A percentile compares a stretch with the other conserved stretches of the same genome.
phyloP scores from a whole-genome alignment of 2,797 vertebrate species.

The Alosa sapidissima region DNA sequence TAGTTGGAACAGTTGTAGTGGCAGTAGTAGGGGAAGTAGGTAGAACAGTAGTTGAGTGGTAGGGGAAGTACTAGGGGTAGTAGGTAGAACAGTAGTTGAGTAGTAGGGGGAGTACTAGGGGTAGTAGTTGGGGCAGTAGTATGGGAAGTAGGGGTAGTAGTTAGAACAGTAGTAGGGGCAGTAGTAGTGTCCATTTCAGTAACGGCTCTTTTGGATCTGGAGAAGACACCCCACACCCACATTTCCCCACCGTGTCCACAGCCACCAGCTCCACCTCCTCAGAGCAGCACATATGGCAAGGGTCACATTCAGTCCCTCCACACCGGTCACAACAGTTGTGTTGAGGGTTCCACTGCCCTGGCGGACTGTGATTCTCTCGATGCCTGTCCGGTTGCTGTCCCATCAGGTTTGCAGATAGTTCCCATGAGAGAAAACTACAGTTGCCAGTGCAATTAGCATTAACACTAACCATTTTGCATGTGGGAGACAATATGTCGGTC shows the following conservation, averaged over 20 bases:
- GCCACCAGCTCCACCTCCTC: slow-evolving; percentile 35
- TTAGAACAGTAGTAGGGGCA: too few relatives aligned
- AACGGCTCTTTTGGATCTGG: slow-evolving; percentile 10
- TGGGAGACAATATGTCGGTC: slow-evolving; percentile 38
- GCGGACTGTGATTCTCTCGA: slow-evolving; percentile 26
- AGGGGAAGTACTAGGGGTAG: too few relatives aligned
- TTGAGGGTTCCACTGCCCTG: slow-evolving; percentile 43
- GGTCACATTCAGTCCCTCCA: slow-evolving; percentile 26
- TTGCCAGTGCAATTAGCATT: slow-evolving; percentile 33
- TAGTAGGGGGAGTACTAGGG: neutral
- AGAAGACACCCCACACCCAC: slow-evolving; percentile 38
- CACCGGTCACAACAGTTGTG: neutral
- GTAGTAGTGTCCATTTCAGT: too few relatives aligned
- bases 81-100: too few relatives aligned
- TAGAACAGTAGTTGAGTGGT: too few relatives aligned
- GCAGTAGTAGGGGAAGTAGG: too few relatives aligned
- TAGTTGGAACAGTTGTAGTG: too few relatives aligned
- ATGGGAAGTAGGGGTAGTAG: too few relatives aligned
- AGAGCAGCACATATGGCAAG: slow-evolving; percentile 33
- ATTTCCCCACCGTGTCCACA: slow-evolving; percentile 40
- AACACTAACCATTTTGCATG: slow-evolving; percentile 29
- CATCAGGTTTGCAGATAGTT: slow-evolving; percentile 28
- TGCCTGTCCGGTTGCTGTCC: slow-evolving; percentile 42
- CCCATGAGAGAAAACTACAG: slow-evolving; percentile 39
- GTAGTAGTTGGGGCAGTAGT: neutral